Conservation (phyloP, 1,140 invertebrate species). For the Eriocheir sinensis region DNA sequence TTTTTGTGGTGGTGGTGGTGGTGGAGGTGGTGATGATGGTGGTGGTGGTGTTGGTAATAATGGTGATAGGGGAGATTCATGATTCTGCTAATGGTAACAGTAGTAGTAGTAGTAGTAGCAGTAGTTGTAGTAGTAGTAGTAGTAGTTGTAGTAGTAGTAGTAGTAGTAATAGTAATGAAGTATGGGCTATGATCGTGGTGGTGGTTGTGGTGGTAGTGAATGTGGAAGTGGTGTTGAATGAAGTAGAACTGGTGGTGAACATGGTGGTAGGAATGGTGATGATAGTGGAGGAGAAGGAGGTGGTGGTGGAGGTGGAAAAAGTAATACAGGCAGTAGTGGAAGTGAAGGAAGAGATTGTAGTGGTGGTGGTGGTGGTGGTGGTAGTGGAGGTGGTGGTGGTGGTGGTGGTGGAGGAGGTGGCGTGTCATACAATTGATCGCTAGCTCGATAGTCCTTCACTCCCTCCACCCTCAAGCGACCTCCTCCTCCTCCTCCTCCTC, state of each 20-base stretch:
- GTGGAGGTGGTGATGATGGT: no score
- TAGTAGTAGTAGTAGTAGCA: slow-evolving; percentile 35
- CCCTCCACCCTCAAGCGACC: background rate
- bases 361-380: background rate
- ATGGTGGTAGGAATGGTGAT: background rate
- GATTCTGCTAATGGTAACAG: background rate
- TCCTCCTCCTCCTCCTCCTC: background rate
- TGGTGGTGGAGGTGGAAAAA: background rate
- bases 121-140: slow-evolving; percentile 36
- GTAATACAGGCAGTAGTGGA: background rate
- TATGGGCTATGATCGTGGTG: background rate
- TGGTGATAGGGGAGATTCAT: background rate
- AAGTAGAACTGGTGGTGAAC: background rate
- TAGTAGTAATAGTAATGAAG: background rate
- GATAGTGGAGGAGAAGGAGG: background rate
- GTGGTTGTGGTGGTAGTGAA: background rate
- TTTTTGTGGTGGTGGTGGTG: no score
- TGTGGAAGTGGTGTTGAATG: background rate
- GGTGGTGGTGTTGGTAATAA: background rate
- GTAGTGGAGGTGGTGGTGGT: background rate
- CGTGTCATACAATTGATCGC: background rate
- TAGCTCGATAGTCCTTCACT: slow-evolving; percentile 23
- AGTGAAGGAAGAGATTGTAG: background rate
- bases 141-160: slow-evolving; percentile 33
- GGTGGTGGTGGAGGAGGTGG: background rate